phyloP scores from a whole-genome alignment of 2,113 vertebrate genomes.

The Isurus oxyrinchus region DNA sequence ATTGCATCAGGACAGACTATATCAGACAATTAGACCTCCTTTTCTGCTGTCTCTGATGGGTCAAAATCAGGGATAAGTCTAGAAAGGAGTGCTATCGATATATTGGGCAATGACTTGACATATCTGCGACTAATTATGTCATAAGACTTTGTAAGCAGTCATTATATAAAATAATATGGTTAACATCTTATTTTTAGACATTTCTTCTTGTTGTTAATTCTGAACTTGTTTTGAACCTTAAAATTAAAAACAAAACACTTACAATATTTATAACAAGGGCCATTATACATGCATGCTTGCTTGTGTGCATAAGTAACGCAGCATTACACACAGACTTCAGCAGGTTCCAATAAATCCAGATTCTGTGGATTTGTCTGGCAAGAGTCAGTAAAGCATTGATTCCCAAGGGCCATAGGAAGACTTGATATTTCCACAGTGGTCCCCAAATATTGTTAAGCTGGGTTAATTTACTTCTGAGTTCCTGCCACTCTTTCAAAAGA shows the following conservation, averaged over 20 bases:
- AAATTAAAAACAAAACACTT: not conserved
- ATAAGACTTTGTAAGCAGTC: not conserved
- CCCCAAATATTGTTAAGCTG: slow-evolving; percentile 7
- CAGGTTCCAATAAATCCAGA: slow-evolving; percentile 7
- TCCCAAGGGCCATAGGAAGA: not conserved
- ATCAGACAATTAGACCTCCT: not conserved
- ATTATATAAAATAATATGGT: not conserved
- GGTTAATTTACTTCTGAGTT: slow-evolving; percentile 1
- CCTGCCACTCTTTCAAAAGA: not conserved
- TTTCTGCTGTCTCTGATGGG: not conserved
- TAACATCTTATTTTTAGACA: not conserved
- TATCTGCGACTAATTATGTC: not conserved
- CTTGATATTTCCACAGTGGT: slow-evolving; percentile 18
- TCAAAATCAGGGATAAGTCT: not conserved
- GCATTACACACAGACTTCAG: slow-evolving; percentile 7
- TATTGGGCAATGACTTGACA: not conserved
- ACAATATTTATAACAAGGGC: not conserved
- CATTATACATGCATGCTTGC: not conserved
- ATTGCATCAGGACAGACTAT: not conserved
- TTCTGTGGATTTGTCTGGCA: slow-evolving; percentile 16
- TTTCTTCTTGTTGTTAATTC: not conserved
- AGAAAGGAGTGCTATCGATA: not conserved
- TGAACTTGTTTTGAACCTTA: slow-evolving; percentile 28
- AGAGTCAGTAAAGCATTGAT: not conserved
- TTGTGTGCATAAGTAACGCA: not conserved